phyloP scores from a whole-genome alignment of 2,113 vertebrate genomes.

The Oceanodroma tethys region DNA sequence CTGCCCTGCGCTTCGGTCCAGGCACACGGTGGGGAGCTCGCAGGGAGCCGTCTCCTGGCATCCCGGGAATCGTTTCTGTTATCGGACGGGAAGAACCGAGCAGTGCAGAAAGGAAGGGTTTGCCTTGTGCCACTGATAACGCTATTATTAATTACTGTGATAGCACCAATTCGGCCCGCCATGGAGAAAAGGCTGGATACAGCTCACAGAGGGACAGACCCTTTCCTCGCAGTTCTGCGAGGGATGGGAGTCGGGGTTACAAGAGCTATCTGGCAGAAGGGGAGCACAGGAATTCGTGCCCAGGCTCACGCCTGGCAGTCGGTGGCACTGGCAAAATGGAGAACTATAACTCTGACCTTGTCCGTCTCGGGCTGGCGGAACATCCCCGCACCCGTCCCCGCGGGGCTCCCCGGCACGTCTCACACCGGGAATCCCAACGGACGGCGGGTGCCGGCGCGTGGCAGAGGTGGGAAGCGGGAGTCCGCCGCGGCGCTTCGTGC shows the following conservation, averaged over 20 bases:
- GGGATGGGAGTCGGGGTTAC: background rate
- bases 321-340: background rate
- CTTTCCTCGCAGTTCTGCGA: background rate
- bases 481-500: background rate
- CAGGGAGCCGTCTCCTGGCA: background rate
- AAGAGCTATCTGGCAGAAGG: background rate
- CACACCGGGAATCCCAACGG: accelerated
- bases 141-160: background rate
- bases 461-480: background rate
- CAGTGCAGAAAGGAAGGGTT: background rate
- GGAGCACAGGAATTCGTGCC: background rate
- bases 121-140: background rate
- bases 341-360: background rate
- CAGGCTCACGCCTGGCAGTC: background rate
- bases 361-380: too few relatives aligned
- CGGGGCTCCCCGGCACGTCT: background rate
- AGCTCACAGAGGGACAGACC: background rate
- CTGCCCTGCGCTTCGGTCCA: background rate
- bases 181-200: background rate
- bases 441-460: background rate
- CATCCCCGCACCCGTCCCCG: background rate
- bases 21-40: background rate
- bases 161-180: background rate
- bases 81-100: background rate
- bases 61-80: background rate